Conservation (phyloP, 2,888 invertebrate genomes). For the Dysmachus trigonus region DNA sequence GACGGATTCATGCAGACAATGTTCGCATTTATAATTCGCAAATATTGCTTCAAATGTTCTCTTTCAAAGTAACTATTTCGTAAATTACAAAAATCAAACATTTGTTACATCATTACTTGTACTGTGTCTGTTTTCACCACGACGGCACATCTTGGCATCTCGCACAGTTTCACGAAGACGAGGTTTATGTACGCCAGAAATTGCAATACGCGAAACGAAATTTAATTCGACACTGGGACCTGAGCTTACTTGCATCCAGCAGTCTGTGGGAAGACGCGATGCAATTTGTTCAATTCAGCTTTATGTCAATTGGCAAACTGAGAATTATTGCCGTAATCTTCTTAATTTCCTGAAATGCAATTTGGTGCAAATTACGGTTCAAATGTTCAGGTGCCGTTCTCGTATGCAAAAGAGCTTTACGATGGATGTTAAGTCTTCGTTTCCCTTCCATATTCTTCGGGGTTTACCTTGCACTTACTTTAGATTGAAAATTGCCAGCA, state of each 20-base stretch:
- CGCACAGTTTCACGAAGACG: not conserved
- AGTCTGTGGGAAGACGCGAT: not conserved
- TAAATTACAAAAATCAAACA: too few relatives aligned
- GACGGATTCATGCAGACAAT: too few relatives aligned
- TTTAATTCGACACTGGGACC: not conserved
- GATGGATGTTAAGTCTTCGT: not conserved
- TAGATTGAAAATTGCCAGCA: not conserved
- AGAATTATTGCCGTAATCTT: not conserved
- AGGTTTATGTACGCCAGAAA: not conserved
- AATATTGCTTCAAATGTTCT: too few relatives aligned
- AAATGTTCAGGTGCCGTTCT: not conserved
- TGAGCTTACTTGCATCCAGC: not conserved
- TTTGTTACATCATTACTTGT: too few relatives aligned
- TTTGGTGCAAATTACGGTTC: not conserved
- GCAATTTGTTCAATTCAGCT: not conserved
- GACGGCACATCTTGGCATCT: not conserved
- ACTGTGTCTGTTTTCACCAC: not conserved
- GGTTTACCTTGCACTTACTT: not conserved
- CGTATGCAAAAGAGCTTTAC: not conserved
- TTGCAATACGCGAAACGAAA: not conserved
- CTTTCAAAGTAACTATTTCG: too few relatives aligned
- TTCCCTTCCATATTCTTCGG: not conserved
- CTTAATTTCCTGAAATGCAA: not conserved
- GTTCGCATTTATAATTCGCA: too few relatives aligned
- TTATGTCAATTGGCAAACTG: not conserved